phyloP scores from a whole-genome alignment of 2,113 vertebrate species.

The Lamprologus speciosus region DNA sequence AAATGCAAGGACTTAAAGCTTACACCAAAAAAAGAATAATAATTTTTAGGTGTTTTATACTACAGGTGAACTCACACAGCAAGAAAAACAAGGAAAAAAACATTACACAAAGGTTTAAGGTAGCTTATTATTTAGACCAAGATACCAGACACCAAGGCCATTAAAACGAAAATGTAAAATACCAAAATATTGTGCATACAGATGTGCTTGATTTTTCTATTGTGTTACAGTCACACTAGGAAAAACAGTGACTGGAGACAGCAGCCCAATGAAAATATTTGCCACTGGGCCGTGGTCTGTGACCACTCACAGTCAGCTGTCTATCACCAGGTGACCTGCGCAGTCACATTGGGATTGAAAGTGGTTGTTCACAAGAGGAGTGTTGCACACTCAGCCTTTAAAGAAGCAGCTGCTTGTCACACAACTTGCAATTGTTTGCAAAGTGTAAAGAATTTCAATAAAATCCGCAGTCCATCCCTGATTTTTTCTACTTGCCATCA shows the following conservation, averaged over 20 bases:
- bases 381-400: not conserved
- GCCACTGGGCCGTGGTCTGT: not conserved
- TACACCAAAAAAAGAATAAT: not conserved
- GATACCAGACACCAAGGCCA: not conserved
- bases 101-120: not conserved
- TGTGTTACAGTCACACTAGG: not conserved
- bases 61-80: not conserved
- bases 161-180: not conserved
- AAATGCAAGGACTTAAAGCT: not conserved
- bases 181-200: not conserved
- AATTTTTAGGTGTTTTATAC: not conserved
- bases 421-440: not conserved
- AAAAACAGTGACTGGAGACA: not conserved
- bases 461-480: not conserved
- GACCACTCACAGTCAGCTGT: not conserved
- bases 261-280: not conserved
- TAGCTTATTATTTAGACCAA: not conserved
- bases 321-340: not conserved
- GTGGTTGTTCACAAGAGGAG: not conserved
- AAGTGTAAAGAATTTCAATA: not conserved
- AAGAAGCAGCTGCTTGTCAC: not conserved
- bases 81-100: not conserved
- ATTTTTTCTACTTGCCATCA: not conserved
- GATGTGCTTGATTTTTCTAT: not conserved
- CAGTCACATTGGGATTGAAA: not conserved